A percentile compares a stretch with the other conserved stretches of the same genome.
These are phyloP conservation scores for Machimus rusticus DNA, from an alignment of 2,888 invertebrate genomes.

Conservation along the genomic window DNA sequence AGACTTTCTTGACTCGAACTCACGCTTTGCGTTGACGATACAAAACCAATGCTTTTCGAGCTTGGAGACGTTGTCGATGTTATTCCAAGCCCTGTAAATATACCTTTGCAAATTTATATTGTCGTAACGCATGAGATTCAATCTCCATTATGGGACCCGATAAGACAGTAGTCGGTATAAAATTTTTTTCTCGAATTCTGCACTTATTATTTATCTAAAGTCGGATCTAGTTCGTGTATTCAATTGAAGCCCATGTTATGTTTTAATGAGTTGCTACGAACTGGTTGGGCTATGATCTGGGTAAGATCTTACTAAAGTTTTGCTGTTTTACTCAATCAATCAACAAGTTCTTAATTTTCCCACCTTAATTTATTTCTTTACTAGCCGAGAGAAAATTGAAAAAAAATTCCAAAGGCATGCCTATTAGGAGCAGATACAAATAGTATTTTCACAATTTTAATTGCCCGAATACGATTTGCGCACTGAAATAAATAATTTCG, in stretches of 20 bases:
- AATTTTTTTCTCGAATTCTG: too few species aligned
- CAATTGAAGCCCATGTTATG: too few species aligned
- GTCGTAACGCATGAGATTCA: neutral
- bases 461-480: neutral
- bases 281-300: too few species aligned
- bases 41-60: slow-evolving; percentile 57
- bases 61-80: slow-evolving; percentile 49
- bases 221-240: too few species aligned
- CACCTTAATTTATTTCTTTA: too few species aligned
- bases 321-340: too few species aligned
- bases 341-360: too few species aligned
- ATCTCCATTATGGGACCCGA: neutral
- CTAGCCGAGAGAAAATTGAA: neutral
- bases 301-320: too few species aligned
- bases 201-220: too few species aligned
- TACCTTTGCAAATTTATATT: neutral
- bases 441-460: neutral
- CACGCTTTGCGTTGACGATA: slow-evolving; percentile 60
- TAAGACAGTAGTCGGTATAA: neutral
- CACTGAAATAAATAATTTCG: neutral
- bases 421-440: too few species aligned
- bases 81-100: slow-evolving; percentile 46
- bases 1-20: slow-evolving; percentile 60
- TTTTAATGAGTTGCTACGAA: too few species aligned
- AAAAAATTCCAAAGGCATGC: neutral